phyloP scores from a whole-genome alignment of 92 coral and sea anemone genomes.

The Palythoa grandiflora region DNA sequence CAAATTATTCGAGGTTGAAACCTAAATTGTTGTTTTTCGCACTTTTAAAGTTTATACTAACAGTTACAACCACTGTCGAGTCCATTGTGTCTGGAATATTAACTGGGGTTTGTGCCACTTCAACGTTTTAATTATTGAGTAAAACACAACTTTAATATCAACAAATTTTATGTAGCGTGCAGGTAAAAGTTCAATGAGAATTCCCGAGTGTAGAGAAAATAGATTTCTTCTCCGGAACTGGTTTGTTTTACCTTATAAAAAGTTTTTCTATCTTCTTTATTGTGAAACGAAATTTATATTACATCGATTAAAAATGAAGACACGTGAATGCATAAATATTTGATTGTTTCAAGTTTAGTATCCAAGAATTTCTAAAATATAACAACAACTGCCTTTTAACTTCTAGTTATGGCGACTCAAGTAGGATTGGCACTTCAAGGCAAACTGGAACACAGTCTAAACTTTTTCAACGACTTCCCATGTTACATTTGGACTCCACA shows the following conservation, averaged over 20 bases:
- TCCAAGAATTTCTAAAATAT: background rate
- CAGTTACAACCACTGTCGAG: constrained; percentile 29
- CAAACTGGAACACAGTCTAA: constrained; percentile 14
- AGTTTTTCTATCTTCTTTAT: background rate
- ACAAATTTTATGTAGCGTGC: background rate
- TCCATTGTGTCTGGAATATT: background rate
- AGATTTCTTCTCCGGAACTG: background rate
- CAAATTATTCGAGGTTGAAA: background rate
- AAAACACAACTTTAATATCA: constrained; percentile 3
- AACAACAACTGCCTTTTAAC: background rate
- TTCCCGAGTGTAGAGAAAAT: background rate
- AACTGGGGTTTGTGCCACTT: constrained; percentile 2
- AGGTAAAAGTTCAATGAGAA: background rate
- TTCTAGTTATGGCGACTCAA: constrained; percentile 32
- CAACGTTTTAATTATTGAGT: constrained; percentile 25
- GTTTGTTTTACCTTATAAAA: background rate
- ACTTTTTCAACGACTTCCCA: constrained; percentile 38
- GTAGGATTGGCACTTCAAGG: constrained; percentile 47
- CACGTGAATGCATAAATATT: background rate
- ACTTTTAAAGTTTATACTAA: background rate
- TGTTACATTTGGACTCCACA: constrained; percentile 42
- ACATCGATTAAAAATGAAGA: background rate
- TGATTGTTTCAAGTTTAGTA: background rate
- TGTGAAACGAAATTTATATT: background rate
- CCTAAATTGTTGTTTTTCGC: background rate